Evolutionary conservation across 2,888 invertebrate species (phyloP).

Genomic region (Macrosiphum euphorbiae): DNA sequence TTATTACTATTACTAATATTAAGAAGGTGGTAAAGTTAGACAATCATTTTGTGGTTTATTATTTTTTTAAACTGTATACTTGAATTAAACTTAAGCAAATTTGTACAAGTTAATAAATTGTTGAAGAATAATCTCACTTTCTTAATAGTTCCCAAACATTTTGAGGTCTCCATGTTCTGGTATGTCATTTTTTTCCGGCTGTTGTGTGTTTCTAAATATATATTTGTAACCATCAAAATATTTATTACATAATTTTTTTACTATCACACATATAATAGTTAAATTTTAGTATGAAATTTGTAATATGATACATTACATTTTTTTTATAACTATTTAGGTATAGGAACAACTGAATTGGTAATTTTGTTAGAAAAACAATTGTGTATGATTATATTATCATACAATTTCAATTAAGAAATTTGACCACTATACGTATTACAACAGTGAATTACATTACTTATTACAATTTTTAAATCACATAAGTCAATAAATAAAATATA

Average conservation of each 20-base stretch:
- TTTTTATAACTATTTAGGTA: no score
- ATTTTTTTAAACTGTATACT: background rate
- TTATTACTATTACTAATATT: background rate
- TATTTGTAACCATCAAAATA: background rate
- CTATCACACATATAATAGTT: background rate
- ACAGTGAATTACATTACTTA: background rate
- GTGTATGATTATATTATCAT: background rate
- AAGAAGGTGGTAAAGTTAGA: background rate
- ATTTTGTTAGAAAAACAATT: background rate
- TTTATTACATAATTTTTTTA: background rate
- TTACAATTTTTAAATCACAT: background rate
- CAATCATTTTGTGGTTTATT: background rate
- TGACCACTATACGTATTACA: background rate
- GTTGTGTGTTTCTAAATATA: background rate
- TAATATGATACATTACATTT: background rate
- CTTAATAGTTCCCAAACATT: background rate
- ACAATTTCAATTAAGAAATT: background rate
- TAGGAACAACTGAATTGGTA: background rate
- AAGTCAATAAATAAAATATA: background rate
- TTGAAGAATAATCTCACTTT: background rate
- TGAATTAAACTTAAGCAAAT: background rate
- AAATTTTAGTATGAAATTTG: fast-evolving
- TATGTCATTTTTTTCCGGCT: background rate
- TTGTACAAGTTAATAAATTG: background rate
- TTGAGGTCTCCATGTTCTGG: background rate